These are phyloP conservation scores for Trachymyrmex cornetzi DNA, from an alignment of 1,140 invertebrate genomes.

Conservation along the genomic window DNA sequence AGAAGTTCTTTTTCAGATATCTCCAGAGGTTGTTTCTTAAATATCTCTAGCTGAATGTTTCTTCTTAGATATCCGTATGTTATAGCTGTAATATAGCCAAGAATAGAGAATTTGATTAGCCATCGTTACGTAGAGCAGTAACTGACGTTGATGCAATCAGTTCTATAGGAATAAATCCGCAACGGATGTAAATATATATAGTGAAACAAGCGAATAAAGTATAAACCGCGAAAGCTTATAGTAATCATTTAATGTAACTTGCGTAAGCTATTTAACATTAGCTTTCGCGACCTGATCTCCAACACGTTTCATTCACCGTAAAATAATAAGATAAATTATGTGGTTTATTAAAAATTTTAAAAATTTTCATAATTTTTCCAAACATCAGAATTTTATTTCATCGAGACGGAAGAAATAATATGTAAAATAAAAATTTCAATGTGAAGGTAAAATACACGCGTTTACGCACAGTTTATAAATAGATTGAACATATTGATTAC, in stretches of 20 bases:
- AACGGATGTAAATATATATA: conserved; percentile 11
- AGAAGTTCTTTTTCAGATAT: neutral
- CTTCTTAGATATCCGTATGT: neutral
- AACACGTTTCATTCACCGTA: conserved; percentile 40
- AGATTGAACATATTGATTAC: neutral
- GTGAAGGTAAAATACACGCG: neutral
- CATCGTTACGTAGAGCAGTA: neutral
- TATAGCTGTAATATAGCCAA: neutral
- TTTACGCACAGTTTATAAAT: neutral
- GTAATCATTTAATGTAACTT: neutral
- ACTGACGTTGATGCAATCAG: conserved; percentile 20
- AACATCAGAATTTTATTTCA: neutral
- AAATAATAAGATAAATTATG: conserved; percentile 43
- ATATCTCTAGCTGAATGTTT: conserved; percentile 4
- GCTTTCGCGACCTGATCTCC: neutral
- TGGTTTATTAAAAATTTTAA: neutral
- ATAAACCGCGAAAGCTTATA: conserved; percentile 14
- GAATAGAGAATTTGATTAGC: conserved; percentile 2
- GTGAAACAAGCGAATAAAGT: neutral
- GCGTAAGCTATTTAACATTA: neutral
- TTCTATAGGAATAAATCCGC: conserved; percentile 20
- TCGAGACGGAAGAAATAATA: neutral
- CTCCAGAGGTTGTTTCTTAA: too few species aligned
- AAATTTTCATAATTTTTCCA: neutral
- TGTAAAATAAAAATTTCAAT: neutral